Evolutionary conservation across 2,797 vertebrate species (phyloP).

Genomic region (Clarias platycephalus): DNA sequence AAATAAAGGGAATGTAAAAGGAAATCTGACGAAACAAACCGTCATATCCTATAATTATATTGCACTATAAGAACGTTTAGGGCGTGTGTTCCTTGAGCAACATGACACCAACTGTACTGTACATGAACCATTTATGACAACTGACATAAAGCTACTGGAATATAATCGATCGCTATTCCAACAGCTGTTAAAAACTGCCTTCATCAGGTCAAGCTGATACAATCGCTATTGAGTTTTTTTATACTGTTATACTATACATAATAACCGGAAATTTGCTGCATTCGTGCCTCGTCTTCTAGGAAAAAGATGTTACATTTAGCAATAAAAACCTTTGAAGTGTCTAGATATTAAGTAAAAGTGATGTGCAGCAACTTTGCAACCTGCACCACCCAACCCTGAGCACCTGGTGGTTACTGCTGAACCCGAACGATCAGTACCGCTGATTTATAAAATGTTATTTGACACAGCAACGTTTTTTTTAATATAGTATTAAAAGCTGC

Average conservation of each 20-base stretch:
- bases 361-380: not conserved
- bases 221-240: not conserved
- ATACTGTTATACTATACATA: too few species aligned
- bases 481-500: not conserved
- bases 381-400: not conserved
- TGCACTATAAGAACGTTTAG: not conserved
- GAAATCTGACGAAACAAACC: slow-evolving; percentile 16
- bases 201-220: not conserved
- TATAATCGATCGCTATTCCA: not conserved
- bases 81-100: not conserved
- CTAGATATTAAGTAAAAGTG: not conserved
- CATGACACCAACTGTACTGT: not conserved
- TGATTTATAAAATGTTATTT: not conserved
- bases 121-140: slow-evolving; percentile 13
- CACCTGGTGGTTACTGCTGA: not conserved
- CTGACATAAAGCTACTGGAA: not conserved
- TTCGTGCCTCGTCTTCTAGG: not conserved
- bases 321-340: not conserved
- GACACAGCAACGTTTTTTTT: too few species aligned
- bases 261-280: too few species aligned
- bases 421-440: not conserved
- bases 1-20: slow-evolving; percentile 25
- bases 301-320: not conserved
- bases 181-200: not conserved
- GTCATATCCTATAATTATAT: not conserved